Conservation (phyloP, 2,797 vertebrate species). For the Tiaroga cobitis region DNA sequence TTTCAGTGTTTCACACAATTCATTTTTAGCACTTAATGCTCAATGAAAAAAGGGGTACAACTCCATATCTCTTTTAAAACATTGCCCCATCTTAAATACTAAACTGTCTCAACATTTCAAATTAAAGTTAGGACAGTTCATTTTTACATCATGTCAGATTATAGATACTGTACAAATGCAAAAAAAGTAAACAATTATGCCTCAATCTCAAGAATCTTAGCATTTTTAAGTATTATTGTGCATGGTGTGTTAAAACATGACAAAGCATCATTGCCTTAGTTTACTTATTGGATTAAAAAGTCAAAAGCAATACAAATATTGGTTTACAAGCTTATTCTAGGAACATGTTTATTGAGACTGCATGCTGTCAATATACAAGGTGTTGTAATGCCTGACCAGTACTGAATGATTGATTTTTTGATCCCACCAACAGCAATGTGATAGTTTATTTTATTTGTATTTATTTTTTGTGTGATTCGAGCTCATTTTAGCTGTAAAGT, state of each 20-base stretch:
- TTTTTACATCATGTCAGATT: neutral
- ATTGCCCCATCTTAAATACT: neutral
- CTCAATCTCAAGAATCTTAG: neutral
- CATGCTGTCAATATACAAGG: slow-evolving; percentile 33
- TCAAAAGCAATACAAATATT: neutral
- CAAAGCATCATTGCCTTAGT: neutral
- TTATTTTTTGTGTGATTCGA: slow-evolving; percentile 58
- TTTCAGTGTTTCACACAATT: neutral
- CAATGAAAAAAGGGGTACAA: neutral
- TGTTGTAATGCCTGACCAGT: slow-evolving; percentile 49
- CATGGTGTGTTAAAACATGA: neutral
- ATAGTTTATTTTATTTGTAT: slow-evolving; percentile 48
- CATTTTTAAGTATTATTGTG: neutral
- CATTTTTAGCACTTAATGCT: neutral
- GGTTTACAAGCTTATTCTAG: slow-evolving; percentile 30
- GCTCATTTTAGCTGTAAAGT: slow-evolving; percentile 71
- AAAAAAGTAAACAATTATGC: neutral
- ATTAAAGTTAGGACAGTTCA: neutral
- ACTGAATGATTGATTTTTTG: slow-evolving; percentile 47
- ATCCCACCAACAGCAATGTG: slow-evolving; percentile 58
- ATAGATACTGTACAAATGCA: neutral
- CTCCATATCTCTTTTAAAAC: neutral
- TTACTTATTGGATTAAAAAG: neutral
- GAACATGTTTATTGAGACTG: slow-evolving; percentile 39
- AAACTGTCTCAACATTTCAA: neutral